A percentile compares a stretch with the other conserved stretches of the same genome.
These are phyloP conservation scores for Drosophila lacertosa DNA, from an alignment of 1,140 invertebrate species.

Conservation along the genomic window DNA sequence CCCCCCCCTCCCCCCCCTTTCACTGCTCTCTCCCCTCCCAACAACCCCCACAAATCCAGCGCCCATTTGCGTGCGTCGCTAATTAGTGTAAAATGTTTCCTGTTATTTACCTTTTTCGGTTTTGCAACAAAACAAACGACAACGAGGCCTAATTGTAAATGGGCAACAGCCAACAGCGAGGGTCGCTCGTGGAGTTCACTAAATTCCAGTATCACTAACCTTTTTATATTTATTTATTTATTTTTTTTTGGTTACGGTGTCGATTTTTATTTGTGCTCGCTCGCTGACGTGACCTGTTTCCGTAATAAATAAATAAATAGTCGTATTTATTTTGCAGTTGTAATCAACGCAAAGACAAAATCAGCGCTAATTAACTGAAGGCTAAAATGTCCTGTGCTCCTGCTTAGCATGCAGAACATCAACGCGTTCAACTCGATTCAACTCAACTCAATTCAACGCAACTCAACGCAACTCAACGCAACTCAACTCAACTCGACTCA, in stretches of 20 bases:
- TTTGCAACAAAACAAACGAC: slow-evolving; percentile 70
- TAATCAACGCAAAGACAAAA: slow-evolving; percentile 67
- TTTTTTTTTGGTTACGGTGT: slow-evolving; percentile 75
- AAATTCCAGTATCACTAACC: slow-evolving; percentile 55
- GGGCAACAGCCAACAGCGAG: slow-evolving; percentile 28
- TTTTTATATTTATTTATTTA: too few relatives aligned
- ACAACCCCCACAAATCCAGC: slow-evolving; percentile 14
- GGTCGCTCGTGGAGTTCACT: slow-evolving; percentile 6
- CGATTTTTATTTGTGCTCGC: slow-evolving; percentile 76
- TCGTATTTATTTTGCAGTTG: slow-evolving; percentile 73
- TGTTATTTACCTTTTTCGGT: slow-evolving; percentile 82
- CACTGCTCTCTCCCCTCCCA: background rate
- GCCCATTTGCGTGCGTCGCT: slow-evolving; percentile 78
- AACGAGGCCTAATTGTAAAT: slow-evolving; percentile 55
- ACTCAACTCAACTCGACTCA: slow-evolving; percentile 47
- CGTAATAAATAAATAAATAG: slow-evolving; percentile 74
- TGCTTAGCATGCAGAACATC: slow-evolving; percentile 64
- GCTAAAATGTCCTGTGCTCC: slow-evolving; percentile 41
- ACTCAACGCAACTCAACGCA: too few relatives aligned
- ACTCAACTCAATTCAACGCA: slow-evolving; percentile 45
- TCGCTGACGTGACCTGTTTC: slow-evolving; percentile 70
- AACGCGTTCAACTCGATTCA: slow-evolving; percentile 48
- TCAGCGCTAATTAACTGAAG: slow-evolving; percentile 76
- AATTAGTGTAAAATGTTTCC: slow-evolving; percentile 83
- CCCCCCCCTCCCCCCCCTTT: slow-evolving; percentile 3